phyloP scores from a whole-genome alignment of 2,113 vertebrate species.

The Okapia johnstoni region DNA sequence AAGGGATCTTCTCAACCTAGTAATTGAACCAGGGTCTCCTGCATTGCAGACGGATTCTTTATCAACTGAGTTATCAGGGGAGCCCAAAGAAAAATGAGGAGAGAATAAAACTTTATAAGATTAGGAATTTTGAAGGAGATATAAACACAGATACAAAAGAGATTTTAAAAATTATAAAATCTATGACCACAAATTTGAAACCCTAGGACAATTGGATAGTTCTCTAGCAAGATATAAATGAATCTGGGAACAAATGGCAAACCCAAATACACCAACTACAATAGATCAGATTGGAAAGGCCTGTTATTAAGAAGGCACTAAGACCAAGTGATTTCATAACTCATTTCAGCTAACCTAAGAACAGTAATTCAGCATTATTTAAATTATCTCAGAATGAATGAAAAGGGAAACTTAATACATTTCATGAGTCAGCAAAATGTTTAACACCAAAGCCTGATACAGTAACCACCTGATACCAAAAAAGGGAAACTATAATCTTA shows the following conservation, averaged over 20 bases:
- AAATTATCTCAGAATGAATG: not conserved
- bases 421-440: not conserved
- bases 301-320: not conserved
- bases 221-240: not conserved
- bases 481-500: not conserved
- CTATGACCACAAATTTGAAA: not conserved
- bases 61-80: not conserved
- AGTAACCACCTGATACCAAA: not conserved
- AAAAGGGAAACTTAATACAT: not conserved
- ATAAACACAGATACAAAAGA: not conserved
- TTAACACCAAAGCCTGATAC: not conserved
- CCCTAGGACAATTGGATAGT: not conserved
- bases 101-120: not conserved
- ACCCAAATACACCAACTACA: not conserved
- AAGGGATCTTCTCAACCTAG: not conserved
- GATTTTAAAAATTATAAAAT: not conserved
- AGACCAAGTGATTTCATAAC: not conserved
- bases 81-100: not conserved
- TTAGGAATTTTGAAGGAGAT: not conserved
- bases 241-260: not conserved
- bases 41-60: not conserved
- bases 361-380: not conserved
- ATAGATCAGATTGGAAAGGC: not conserved
- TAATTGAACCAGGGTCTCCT: not conserved
- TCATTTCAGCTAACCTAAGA: not conserved